A percentile compares a stretch with the other conserved stretches of the same genome.
Evolutionary conservation across 2,888 invertebrate species (phyloP).

Genomic region (Drosophila picticornis): DNA sequence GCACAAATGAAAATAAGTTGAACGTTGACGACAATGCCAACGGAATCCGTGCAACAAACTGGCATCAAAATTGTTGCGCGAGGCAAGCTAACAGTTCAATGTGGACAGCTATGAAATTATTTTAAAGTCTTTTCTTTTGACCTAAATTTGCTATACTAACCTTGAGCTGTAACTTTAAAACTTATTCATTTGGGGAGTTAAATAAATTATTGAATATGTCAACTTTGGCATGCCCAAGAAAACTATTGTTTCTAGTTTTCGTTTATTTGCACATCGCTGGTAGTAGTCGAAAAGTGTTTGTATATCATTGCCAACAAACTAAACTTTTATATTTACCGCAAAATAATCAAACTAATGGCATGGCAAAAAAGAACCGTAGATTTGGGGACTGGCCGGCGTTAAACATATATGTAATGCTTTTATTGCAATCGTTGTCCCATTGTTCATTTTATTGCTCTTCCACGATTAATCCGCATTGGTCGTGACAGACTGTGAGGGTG

Average conservation of each 20-base stretch:
- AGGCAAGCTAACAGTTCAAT: neutral
- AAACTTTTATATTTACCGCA: neutral
- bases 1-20: conserved; percentile 75
- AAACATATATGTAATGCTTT: conserved; percentile 11
- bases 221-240: neutral
- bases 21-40: conserved; percentile 60
- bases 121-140: neutral
- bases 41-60: conserved; percentile 34
- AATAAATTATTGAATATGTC: neutral
- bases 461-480: conserved; percentile 62
- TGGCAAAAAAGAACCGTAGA: conserved; percentile 5
- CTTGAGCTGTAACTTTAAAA: neutral
- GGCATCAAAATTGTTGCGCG: conserved; percentile 6
- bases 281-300: neutral
- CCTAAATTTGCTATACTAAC: no score
- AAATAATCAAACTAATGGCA: conserved; percentile 37
- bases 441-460: conserved; percentile 14
- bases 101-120: neutral
- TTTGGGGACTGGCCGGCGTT: neutral
- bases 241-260: neutral
- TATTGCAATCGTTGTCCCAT: conserved; percentile 14
- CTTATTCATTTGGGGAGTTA: neutral
- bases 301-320: neutral
- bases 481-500: conserved; percentile 25
- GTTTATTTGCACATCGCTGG: neutral